Conservation (phyloP, 1,140 invertebrate species). For the Diabrotica undecimpunctata region DNA sequence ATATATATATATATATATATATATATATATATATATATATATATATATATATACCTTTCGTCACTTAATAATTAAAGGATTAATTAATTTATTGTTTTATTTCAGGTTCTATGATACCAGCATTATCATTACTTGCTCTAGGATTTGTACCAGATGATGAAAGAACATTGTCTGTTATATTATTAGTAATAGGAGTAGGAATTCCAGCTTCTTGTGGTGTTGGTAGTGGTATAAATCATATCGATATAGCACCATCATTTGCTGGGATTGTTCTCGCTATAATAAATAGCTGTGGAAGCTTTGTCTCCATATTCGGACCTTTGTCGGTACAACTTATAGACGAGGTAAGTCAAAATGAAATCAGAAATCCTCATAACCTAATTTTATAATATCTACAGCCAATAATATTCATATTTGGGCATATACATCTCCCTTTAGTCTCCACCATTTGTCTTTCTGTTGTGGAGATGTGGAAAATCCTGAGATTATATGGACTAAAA, state of each 20-base stretch:
- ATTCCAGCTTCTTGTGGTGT: conserved; percentile 70
- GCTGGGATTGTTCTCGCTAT: conserved; percentile 73
- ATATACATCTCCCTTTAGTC: too few species aligned
- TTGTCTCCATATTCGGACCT: conserved; percentile 68
- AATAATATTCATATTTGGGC: too few species aligned
- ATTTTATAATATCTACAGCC: too few species aligned
- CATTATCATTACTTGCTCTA: conserved; percentile 57
- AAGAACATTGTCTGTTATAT: conserved; percentile 53
- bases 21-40: too few species aligned
- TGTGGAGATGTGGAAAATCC: too few species aligned
- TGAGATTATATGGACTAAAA: too few species aligned
- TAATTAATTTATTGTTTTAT: not conserved
- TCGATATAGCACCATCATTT: conserved; percentile 69
- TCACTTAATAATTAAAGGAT: too few species aligned
- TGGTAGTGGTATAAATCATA: conserved; percentile 65
- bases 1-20: too few species aligned
- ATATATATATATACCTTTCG: not conserved
- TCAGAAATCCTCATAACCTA: too few species aligned
- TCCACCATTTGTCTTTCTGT: too few species aligned
- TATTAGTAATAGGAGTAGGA: conserved; percentile 68
- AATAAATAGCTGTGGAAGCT: conserved; percentile 71
- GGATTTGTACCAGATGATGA: conserved; percentile 55
- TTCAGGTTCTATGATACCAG: conserved; percentile 57
- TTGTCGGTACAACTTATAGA: conserved; percentile 59
- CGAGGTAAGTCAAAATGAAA: conserved; percentile 57